A percentile compares a stretch with the other conserved stretches of the same genome.
Evolutionary conservation across 2,113 vertebrate genomes (phyloP).

Genomic region (Hipposideros armiger): DNA sequence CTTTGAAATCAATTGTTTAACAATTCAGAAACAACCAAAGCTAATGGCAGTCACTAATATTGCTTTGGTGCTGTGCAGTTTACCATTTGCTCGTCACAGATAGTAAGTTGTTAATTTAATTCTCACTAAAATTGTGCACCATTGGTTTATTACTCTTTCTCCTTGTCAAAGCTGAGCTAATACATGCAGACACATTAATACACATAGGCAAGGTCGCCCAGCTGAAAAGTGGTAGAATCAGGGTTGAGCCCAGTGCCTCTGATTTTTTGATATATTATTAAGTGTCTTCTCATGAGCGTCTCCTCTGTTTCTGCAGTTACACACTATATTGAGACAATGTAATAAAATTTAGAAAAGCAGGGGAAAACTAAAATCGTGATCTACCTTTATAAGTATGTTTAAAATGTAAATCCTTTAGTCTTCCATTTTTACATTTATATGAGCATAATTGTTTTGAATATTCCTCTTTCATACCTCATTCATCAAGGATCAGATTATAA

Average conservation of each 20-base stretch:
- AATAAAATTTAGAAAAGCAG: background rate
- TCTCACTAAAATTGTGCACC: background rate
- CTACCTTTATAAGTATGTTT: slow-evolving; percentile 5
- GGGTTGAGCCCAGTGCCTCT: background rate
- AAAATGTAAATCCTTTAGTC: slow-evolving; percentile 48
- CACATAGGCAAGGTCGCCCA: background rate
- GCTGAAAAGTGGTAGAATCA: background rate
- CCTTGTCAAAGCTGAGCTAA: background rate
- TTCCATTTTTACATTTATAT: slow-evolving; percentile 48
- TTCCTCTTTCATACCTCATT: background rate
- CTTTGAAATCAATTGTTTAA: background rate
- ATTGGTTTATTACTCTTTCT: background rate
- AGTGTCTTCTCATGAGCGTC: background rate
- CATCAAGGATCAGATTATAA: background rate
- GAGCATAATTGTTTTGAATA: slow-evolving; percentile 15
- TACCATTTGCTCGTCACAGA: background rate
- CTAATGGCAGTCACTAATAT: background rate
- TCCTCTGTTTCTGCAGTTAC: background rate
- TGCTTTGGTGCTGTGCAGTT: background rate
- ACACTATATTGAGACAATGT: background rate
- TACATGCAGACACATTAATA: background rate
- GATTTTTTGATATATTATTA: background rate
- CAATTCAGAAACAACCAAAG: background rate
- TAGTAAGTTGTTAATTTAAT: background rate
- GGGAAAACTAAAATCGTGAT: slow-evolving; percentile 54